A percentile compares a stretch with the other conserved stretches of the same genome.
phyloP scores from a whole-genome alignment of 2,888 invertebrate species.

The Melinopterus prodromus region DNA sequence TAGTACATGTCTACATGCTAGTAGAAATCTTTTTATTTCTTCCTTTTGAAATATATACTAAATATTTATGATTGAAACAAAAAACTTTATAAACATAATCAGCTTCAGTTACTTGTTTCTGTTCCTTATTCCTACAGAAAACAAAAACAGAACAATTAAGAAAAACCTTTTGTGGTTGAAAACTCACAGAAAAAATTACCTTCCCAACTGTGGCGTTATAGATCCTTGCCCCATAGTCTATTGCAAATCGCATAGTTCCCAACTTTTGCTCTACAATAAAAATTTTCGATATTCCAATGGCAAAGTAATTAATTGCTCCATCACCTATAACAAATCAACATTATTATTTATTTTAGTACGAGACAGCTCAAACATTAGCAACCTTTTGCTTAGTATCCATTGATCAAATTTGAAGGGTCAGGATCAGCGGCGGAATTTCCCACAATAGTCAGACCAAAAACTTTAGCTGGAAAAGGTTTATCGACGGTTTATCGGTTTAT shows the following conservation, averaged over 20 bases:
- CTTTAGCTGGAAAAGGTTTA: too few relatives aligned
- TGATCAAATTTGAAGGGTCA: conserved; percentile 75
- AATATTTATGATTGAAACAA: too few relatives aligned
- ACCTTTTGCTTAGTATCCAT: conserved; percentile 82
- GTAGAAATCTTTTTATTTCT: too few relatives aligned
- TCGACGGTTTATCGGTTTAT: too few relatives aligned
- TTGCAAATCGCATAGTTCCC: conserved; percentile 48
- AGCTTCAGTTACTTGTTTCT: not conserved
- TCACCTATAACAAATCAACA: conserved; percentile 46
- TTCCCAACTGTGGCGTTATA: conserved; percentile 42
- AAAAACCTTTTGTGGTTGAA: not conserved
- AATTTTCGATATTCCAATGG: conserved; percentile 78
- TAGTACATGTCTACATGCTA: too few relatives aligned
- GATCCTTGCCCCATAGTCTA: conserved; percentile 50
- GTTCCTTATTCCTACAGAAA: conserved; percentile 8
- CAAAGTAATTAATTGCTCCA: conserved; percentile 73
- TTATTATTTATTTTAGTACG: too few relatives aligned
- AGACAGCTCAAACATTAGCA: conserved; percentile 46
- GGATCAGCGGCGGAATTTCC: conserved; percentile 84
- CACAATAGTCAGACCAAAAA: conserved; percentile 94
- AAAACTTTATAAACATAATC: too few relatives aligned
- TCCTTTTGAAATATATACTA: too few relatives aligned
- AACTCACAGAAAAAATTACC: conserved; percentile 12
- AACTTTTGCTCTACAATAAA: conserved; percentile 66
- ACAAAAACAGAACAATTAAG: not conserved